phyloP scores from a whole-genome alignment of 2,113 vertebrate species.

The Dromiciops gliroides region DNA sequence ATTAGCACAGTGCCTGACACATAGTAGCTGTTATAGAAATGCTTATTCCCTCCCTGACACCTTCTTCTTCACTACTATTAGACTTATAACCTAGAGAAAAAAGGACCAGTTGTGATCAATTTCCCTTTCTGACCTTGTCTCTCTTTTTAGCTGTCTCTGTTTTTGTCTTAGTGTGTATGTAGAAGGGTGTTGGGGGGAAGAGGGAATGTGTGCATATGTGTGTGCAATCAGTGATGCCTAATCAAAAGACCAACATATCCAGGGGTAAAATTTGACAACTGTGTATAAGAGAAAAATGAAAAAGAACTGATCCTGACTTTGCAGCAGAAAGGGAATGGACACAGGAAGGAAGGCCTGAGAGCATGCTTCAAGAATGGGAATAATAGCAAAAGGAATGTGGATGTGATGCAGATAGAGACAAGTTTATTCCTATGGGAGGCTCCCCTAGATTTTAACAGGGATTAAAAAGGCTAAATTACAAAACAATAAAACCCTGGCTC shows the following conservation, averaged over 20 bases:
- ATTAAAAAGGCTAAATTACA: slow-evolving; percentile 25
- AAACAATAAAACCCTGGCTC: not conserved
- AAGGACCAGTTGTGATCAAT: not conserved
- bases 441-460: not conserved
- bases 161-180: not conserved
- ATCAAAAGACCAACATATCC: not conserved
- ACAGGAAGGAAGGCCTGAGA: not conserved
- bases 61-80: not conserved
- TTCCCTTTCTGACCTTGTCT: not conserved
- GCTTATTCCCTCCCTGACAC: not conserved
- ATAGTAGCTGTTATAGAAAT: not conserved
- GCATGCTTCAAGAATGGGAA: not conserved
- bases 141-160: too few relatives aligned
- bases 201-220: too few relatives aligned
- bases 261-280: not conserved
- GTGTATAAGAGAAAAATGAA: not conserved
- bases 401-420: not conserved
- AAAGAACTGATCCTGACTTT: not conserved
- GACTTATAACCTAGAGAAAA: not conserved
- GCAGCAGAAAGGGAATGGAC: not conserved
- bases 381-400: not conserved
- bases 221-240: not conserved
- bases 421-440: not conserved
- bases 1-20: not conserved
- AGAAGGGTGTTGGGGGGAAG: not conserved